phyloP scores from a whole-genome alignment of 1,140 invertebrate genomes.

The Elymnias hypermnestra region DNA sequence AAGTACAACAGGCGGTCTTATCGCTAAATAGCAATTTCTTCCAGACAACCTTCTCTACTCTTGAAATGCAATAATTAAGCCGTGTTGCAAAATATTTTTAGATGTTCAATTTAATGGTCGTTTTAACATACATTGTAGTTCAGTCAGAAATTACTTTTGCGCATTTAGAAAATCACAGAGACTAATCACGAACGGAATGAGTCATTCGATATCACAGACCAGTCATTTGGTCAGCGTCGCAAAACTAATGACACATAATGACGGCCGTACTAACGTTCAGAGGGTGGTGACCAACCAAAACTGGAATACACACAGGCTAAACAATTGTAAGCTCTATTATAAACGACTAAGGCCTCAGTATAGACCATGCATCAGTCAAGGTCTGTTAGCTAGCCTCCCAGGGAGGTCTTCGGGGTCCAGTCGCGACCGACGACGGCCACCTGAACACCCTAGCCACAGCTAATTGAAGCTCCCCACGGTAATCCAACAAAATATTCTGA shows the following conservation, averaged over 20 bases:
- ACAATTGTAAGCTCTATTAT: conserved; percentile 31
- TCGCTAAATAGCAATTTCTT: no score
- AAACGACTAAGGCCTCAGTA: conserved; percentile 6
- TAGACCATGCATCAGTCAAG: conserved; percentile 47
- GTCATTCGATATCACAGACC: conserved; percentile 71
- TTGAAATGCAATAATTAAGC: no score
- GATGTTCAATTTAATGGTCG: no score
- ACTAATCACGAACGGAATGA: conserved; percentile 68
- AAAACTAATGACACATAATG: conserved; percentile 76
- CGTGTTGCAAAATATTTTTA: no score
- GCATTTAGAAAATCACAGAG: conserved; percentile 61
- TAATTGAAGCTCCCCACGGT: conserved; percentile 50
- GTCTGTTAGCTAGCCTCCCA: conserved; percentile 56
- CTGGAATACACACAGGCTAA: conserved; percentile 14
- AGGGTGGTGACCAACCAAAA: conserved; percentile 37
- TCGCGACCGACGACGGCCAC: conserved; percentile 44
- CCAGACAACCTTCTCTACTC: no score
- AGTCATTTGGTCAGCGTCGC: conserved; percentile 74
- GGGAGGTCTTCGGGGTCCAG: conserved; percentile 54
- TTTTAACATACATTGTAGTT: conserved; percentile 19
- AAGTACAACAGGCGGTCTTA: no score
- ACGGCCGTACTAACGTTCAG: conserved; percentile 55
- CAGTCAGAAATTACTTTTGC: conserved; percentile 31
- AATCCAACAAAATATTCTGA: conserved; percentile 33
- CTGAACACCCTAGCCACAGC: conserved; percentile 48